phyloP scores from a whole-genome alignment of 2,888 invertebrate species.

The Drosophila vallismaia region DNA sequence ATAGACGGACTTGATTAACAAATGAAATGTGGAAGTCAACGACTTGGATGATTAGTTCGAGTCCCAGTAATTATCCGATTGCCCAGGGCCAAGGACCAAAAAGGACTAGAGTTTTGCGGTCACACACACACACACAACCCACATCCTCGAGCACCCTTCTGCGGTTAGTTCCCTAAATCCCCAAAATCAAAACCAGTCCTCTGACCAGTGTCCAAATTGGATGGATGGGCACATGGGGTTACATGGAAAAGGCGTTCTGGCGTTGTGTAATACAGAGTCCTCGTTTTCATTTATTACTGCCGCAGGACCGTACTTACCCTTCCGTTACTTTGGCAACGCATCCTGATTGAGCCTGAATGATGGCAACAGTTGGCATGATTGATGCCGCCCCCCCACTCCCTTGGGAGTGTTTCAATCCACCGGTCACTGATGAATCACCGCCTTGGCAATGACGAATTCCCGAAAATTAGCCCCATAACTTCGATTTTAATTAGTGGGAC shows the following conservation, averaged over 20 bases:
- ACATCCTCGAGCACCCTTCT: slow-evolving; percentile 38
- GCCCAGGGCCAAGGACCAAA: slow-evolving; percentile 12
- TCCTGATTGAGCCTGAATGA: slow-evolving; percentile 67
- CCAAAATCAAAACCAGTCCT: slow-evolving; percentile 23
- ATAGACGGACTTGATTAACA: slow-evolving; percentile 37
- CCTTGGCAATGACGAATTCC: slow-evolving; percentile 71
- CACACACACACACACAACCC: slow-evolving; percentile 27
- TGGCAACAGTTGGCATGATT: slow-evolving; percentile 74
- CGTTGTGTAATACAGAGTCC: slow-evolving; percentile 63
- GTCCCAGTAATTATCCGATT: slow-evolving; percentile 69
- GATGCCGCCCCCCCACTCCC: slow-evolving; percentile 37
- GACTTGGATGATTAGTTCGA: slow-evolving; percentile 71
- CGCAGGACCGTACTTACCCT: slow-evolving; percentile 40
- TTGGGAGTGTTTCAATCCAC: slow-evolving; percentile 35
- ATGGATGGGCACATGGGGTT: neutral
- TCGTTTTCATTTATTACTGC: slow-evolving; percentile 48
- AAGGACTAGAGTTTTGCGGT: slow-evolving; percentile 64
- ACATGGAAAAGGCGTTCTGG: slow-evolving; percentile 46
- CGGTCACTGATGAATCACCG: slow-evolving; percentile 73
- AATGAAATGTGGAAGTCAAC: slow-evolving; percentile 35
- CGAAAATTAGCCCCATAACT: slow-evolving; percentile 79
- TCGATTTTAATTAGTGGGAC: slow-evolving; percentile 69
- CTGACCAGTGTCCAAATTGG: slow-evolving; percentile 46
- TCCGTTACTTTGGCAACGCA: slow-evolving; percentile 52
- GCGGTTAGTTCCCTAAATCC: slow-evolving; percentile 60